Base-by-base conservation (phyloP, 2,797 vertebrate genomes). In the Babyrousa celebensis region DNA sequence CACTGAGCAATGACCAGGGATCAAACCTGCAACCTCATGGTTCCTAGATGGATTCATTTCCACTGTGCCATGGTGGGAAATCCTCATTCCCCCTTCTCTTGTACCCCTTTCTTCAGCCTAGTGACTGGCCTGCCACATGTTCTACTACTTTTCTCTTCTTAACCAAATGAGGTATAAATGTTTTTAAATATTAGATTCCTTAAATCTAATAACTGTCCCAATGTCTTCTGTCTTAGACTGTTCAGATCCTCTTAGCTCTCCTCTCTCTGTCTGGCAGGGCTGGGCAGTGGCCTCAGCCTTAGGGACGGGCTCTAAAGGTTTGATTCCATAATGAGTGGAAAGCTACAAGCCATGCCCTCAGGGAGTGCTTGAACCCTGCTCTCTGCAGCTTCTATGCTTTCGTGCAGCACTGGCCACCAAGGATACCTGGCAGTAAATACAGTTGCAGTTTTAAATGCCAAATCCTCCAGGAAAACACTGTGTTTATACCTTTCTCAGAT, bases 391-490 rank as follows among this genome's bases (percentile, higher is more conserved):
- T 78, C 85, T 48, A 2, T 17, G 72, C 65, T 85, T 96, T 92
- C 85, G 16, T 1, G 68, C 77, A 85, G 43, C 72, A 7, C 60
- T 48, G 56, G 97, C 93, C 96, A 96, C 97, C 96, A 96, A 98
- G 96, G 97, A 95, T 86, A 96, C 79, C 94, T 94, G 91, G 67
- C 86, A 91, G 91, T 94, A 72, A 96, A 95, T 94, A 87, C 83
- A 91, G 52, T 15, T 91, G 75, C 6, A 36, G 40, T 63, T 96
- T 96, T 93, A 96, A 95, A 87, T 65, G 67, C 23, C 91, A 97
- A 96, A 60, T 96, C 94, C 96, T 95, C 93, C 78, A 97, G 95
- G 95, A 97, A 96, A 97, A 97, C 62, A 56, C 77, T 91, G 89
- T 75, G 82, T 96, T 95, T 94, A 85, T 77, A 23, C 15, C n/a